Evolutionary conservation across 1,140 invertebrate genomes (phyloP), one percentile per base, ranked within the genome.

Genomic region (Zophobas morio): DNA sequence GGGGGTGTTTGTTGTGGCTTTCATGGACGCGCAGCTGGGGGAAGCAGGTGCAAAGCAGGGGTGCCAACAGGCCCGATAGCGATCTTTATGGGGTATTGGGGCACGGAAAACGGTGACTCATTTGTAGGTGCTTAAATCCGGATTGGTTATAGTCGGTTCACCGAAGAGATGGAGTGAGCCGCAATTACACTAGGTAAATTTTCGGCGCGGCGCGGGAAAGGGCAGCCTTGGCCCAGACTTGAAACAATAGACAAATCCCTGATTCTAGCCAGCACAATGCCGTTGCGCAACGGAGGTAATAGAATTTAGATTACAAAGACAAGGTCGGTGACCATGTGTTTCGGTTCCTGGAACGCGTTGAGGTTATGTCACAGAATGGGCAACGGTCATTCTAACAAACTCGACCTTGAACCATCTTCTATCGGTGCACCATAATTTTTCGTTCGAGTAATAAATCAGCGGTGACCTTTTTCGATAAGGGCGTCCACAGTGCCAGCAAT

Each of bases 1-100:
- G 60, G 37, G 60, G 60, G 60, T 42, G 37, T 66, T 66, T 66
- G 60, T 66, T 42, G 37, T 66, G 60, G 40, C 60, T 66, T 66
- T 66, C 60, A 66, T 42, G 39, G 60, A 66, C 20, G 8, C 39
- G 60, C 60, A 66, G 60, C 60, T 66, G 60, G 60, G 60, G 60
- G 42, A 42, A 66, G 60, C 60, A 66, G 60, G 60, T 66, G 60
- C 39, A 8, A 5, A 57, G 56, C 56, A 35, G 35, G 56, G 35
- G 35, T 35, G 36, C 56, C 56, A 36, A 39, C 32, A 66, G n/a
- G 39, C 60, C 20, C 33, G 60, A 66, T 66, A 40, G 60, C 60
- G 60, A 66, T 66, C 60, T 66, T 42, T 42, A 66, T 66, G 39
- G 57, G 34, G 36, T 37, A 63, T 1, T 35, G 39, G 60, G 60